phyloP scores from a whole-genome alignment of 2,113 vertebrate species.

The Podiceps cristatus region DNA sequence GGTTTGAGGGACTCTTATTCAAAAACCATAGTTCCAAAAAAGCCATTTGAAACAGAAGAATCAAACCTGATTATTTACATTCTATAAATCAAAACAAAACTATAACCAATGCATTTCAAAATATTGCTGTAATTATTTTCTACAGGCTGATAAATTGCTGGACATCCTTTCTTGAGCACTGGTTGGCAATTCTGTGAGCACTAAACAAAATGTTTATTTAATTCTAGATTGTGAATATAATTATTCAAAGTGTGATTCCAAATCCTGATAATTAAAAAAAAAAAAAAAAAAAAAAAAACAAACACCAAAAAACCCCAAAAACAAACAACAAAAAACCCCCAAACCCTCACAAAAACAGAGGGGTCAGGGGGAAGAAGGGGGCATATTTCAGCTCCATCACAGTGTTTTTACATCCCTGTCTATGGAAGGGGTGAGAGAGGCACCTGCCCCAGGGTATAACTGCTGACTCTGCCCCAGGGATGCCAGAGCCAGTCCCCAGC shows the following conservation, averaged over 20 bases:
- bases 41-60: constrained; percentile 60
- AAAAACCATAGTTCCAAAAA: constrained; percentile 63
- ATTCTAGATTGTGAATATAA: constrained; percentile 23
- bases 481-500: background rate
- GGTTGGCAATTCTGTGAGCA: constrained; percentile 50
- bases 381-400: background rate
- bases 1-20: constrained; percentile 64
- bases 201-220: constrained; percentile 46
- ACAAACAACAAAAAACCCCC: no score
- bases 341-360: no score
- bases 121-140: constrained; percentile 58
- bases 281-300: rapidly evolving
- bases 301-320: no score
- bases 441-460: background rate
- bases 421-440: background rate
- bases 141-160: constrained; percentile 48
- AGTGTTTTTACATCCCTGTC: background rate
- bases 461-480: background rate
- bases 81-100: constrained; percentile 65
- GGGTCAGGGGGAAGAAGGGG: no score
- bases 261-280: background rate
- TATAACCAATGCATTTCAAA: constrained; percentile 53
- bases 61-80: constrained; percentile 51
- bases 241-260: constrained; percentile 40
- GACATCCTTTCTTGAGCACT: constrained; percentile 47